A percentile compares a stretch with the other conserved stretches of the same genome.
Conservation (phyloP, 2,113 vertebrate species). For the Hyperopisus bebe region DNA sequence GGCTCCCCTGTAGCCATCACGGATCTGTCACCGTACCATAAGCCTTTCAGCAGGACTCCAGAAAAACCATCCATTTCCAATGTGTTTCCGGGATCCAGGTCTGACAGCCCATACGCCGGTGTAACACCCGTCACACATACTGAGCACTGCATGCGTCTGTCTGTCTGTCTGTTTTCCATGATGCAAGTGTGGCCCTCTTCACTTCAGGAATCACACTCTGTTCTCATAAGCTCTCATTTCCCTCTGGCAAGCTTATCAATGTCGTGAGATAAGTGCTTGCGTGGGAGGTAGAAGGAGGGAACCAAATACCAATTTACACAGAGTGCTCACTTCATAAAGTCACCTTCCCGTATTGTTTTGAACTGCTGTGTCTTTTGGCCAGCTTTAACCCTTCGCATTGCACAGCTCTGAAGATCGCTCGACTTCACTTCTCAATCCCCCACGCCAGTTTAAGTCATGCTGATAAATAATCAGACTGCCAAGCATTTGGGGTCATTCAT, state of each 20-base stretch:
- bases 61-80: background rate
- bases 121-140: background rate
- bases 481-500: constrained; percentile 24
- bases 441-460: constrained; percentile 43
- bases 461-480: constrained; percentile 39
- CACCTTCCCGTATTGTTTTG: constrained; percentile 16
- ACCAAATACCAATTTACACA: background rate
- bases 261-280: background rate
- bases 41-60: background rate
- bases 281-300: background rate
- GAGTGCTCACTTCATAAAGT: constrained; percentile 5
- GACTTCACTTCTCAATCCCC: constrained; percentile 32
- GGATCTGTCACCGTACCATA: background rate
- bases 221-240: background rate
- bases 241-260: background rate
- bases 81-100: background rate
- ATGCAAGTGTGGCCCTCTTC: background rate
- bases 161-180: background rate
- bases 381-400: constrained; percentile 27
- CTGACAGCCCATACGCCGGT: background rate
- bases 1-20: background rate
- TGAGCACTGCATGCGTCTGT: background rate
- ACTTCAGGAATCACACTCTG: background rate
- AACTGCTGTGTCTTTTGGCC: constrained; percentile 1
- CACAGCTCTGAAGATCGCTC: constrained; percentile 29